These are phyloP conservation scores for Oxygymnocypris stewartii DNA, from an alignment of 2,113 vertebrate species.

Conservation along the genomic window DNA sequence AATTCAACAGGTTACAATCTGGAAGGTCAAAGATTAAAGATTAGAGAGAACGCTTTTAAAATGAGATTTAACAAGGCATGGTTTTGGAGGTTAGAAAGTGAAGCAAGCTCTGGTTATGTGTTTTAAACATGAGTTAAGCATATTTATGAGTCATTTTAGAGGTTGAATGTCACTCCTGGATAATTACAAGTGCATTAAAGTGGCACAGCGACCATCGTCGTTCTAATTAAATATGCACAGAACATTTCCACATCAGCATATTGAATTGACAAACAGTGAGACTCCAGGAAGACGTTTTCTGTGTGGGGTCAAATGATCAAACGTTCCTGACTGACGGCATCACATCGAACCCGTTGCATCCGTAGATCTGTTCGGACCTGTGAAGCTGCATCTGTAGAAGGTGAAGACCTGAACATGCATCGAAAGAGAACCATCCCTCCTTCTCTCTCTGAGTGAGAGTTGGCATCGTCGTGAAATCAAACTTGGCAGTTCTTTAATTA, in stretches of 20 bases:
- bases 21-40: constrained; percentile 84
- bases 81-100: constrained; percentile 71
- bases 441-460: constrained; percentile 20
- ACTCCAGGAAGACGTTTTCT: constrained; percentile 1
- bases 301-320: background rate
- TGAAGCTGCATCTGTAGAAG: background rate
- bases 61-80: constrained; percentile 65
- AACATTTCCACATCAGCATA: background rate
- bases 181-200: constrained; percentile 36
- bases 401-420: background rate
- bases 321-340: background rate
- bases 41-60: constrained; percentile 79
- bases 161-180: constrained; percentile 54
- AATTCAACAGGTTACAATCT: constrained; percentile 83
- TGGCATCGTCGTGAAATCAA: constrained; percentile 61
- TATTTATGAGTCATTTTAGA: constrained; percentile 78
- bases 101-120: constrained; percentile 71
- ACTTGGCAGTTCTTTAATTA: constrained; percentile 73
- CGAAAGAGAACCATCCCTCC: constrained; percentile 10
- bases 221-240: constrained; percentile 24
- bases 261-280: background rate
- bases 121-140: constrained; percentile 77
- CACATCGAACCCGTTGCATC: constrained; percentile 30
- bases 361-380: background rate
- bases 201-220: background rate